These are phyloP conservation scores for Trididemnum miniatum DNA, from an alignment of 23 tunicate species.

Conservation along the genomic window DNA sequence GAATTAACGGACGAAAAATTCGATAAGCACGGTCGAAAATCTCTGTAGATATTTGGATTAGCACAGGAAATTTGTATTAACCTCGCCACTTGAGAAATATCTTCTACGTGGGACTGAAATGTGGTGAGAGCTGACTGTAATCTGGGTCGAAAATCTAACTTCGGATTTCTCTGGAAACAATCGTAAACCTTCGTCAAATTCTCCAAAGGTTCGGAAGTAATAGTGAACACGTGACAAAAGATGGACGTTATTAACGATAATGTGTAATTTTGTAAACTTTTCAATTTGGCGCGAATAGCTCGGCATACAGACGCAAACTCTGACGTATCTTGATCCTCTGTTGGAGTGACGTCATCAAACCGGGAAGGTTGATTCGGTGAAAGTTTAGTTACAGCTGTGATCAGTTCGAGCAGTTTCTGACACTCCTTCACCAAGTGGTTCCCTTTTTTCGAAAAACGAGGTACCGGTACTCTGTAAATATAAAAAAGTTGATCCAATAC, in stretches of 20 bases:
- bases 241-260: neutral
- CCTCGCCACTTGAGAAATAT: neutral
- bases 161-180: neutral
- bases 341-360: neutral
- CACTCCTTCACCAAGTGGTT: conserved; percentile 32
- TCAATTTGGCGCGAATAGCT: conserved; percentile 23
- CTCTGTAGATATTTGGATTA: neutral
- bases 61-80: neutral
- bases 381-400: neutral
- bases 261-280: neutral
- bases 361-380: neutral
- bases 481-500: no score
- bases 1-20: neutral
- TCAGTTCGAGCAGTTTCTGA: conserved; percentile 32
- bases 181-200: neutral
- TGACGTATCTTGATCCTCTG: neutral
- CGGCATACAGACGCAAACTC: conserved; percentile 37
- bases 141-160: neutral
- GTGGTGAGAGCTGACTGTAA: conserved; percentile 6
- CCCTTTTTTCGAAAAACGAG: conserved; percentile 3
- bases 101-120: conserved; percentile 19
- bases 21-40: neutral
- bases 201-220: conserved; percentile 27
- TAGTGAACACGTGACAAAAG: conserved; percentile 12
- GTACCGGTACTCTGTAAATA: no score